These are phyloP conservation scores for Gobiocypris rarus DNA, from an alignment of 2,113 vertebrate genomes.

Conservation along the genomic window DNA sequence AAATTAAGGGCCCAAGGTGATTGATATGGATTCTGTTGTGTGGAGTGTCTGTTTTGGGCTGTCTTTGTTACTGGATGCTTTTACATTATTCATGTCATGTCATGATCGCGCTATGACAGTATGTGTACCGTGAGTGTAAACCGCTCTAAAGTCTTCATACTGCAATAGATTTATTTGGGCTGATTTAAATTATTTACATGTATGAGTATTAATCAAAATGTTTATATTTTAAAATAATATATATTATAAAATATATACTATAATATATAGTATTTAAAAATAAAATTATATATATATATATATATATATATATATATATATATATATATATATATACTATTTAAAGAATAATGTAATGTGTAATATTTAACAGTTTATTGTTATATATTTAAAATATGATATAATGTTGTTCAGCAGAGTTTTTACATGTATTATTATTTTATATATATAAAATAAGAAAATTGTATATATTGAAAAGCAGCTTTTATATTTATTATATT, in stretches of 20 bases:
- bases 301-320: no score
- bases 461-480: no score
- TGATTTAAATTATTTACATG: neutral
- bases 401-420: no score
- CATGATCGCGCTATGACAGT: neutral
- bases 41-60: conserved; percentile 2
- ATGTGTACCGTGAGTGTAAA: neutral
- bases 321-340: no score
- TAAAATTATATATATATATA: no score
- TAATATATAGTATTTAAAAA: no score
- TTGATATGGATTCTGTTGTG: neutral
- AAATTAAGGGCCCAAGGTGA: conserved; percentile 40
- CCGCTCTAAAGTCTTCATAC: neutral
- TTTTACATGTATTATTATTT: no score
- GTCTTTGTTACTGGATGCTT: conserved; percentile 4
- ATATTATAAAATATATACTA: neutral
- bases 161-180: neutral
- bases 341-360: neutral
- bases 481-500: no score
- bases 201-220: neutral
- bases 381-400: no score
- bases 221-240: neutral
- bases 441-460: no score
- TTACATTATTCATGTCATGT: conserved; percentile 8
- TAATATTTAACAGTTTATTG: no score